phyloP scores from a whole-genome alignment of 23 tunicate genomes.

The Trididemnum clinides region DNA sequence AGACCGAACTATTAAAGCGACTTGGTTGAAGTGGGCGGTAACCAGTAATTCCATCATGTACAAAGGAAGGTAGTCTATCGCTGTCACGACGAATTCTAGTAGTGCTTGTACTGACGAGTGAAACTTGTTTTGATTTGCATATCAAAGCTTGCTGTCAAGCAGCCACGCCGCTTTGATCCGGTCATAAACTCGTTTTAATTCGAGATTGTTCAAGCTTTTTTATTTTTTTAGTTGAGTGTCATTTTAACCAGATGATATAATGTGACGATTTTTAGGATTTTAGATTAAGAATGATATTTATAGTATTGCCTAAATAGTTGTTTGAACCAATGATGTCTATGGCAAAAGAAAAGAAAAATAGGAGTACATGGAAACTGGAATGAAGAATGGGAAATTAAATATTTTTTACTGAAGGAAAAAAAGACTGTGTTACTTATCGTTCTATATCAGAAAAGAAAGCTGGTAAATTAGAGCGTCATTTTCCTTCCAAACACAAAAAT shows the following conservation, averaged over 20 bases:
- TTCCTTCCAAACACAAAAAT: constrained; percentile 36
- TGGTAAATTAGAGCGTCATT: constrained; percentile 16
- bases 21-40: neutral
- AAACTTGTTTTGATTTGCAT: neutral
- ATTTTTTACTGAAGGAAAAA: neutral
- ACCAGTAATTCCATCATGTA: neutral
- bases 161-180: neutral
- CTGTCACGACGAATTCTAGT: neutral
- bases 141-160: neutral
- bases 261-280: too few species aligned
- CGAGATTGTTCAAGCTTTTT: neutral
- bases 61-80: neutral
- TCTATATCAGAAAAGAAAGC: constrained; percentile 5
- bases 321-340: constrained; percentile 9
- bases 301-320: too few species aligned
- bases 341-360: neutral
- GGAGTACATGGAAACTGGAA: constrained; percentile 16
- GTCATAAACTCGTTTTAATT: neutral
- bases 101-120: neutral
- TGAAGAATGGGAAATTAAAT: neutral
- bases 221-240: neutral
- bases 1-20: neutral
- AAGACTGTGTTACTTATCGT: neutral
- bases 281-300: too few species aligned
- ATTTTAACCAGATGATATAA: neutral